Evolutionary conservation across 1,140 invertebrate genomes (phyloP), one percentile per base, ranked within the genome.

Genomic region (Holcopasites calliopsidis): DNA sequence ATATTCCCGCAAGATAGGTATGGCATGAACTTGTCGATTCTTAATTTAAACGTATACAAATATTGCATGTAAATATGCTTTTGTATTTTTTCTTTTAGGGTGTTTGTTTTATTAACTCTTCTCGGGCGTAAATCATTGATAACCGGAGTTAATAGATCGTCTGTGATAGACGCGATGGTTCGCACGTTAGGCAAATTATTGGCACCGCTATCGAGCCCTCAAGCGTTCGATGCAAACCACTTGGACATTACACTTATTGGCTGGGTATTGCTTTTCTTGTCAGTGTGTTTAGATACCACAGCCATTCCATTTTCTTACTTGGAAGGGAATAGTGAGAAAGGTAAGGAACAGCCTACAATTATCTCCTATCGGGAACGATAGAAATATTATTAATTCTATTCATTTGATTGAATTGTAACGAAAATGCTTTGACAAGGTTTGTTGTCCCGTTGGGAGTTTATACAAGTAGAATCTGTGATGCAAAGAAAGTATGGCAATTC

Each of bases 1-100:
- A 95, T 96, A 50, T 96, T 97, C 85, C 95, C 97, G 35, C 95
- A 97, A 86, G 97, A 98, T 88, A 95, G 96, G 96, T 97, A 88
- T 77, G 44, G 3, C 18, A 31, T 26, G 23, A 50, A 2, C 21
- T 23, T 23, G n/a, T 28, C 1, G 16, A 71, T 49, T 54, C 64
- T 58, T 50, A 28, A 49, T 8, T 62, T 49, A 13, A 33, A 23
- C 33, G 16, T 62, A 23, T 42, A 5, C 33, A n/a, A 28, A 33
- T 23, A 1, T 1, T 47, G n/a, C 1, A 38, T 6, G 13, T 18
- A 47, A n/a, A 47, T 18, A 47, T n/a, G n/a, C 16, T 47, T 54
- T 54, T 1, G 0, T n/a, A 23, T 8, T 44, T 54, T 62, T 10
- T 74, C 85, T 90, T 91, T 23, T 89, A 97, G 97, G 85, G 95